Conservation (phyloP, 2,113 vertebrate genomes). For the Trichechus manatus region DNA sequence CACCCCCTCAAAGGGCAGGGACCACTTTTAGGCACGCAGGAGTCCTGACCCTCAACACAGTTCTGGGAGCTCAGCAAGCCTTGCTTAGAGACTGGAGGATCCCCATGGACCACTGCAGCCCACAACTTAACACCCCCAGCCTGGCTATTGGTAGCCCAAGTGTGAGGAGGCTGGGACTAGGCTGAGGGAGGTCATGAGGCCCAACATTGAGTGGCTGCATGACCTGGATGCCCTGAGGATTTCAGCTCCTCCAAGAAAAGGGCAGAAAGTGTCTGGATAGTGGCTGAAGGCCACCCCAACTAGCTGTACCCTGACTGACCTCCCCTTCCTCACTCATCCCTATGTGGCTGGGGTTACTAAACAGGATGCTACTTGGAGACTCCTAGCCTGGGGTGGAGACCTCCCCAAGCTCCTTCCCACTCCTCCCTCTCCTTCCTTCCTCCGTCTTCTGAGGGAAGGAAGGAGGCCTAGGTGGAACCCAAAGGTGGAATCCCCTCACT, state of each 20-base stretch:
- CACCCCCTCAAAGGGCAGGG: neutral
- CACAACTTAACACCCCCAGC: neutral
- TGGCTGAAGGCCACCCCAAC: neutral
- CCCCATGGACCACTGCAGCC: neutral
- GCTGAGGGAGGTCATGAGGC: neutral
- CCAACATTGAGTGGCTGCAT: neutral
- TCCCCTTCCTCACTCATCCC: neutral
- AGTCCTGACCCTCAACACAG: neutral
- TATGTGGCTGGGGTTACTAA: neutral
- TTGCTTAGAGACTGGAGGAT: neutral
- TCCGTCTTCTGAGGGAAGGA: neutral
- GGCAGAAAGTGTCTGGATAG: neutral
- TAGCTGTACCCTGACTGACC: neutral
- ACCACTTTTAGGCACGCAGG: neutral
- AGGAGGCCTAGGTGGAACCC: neutral
- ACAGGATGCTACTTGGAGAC: neutral
- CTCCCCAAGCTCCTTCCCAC: neutral
- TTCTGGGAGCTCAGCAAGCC: neutral
- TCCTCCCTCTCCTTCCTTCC: no score
- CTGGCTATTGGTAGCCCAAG: neutral
- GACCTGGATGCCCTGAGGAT: neutral
- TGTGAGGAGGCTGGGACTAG: neutral
- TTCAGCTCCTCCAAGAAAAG: neutral
- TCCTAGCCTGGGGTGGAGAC: neutral
- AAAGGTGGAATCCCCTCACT: neutral